These are phyloP conservation scores for Elanoides forficatus DNA, from an alignment of 2,113 vertebrate species.

Conservation along the genomic window DNA sequence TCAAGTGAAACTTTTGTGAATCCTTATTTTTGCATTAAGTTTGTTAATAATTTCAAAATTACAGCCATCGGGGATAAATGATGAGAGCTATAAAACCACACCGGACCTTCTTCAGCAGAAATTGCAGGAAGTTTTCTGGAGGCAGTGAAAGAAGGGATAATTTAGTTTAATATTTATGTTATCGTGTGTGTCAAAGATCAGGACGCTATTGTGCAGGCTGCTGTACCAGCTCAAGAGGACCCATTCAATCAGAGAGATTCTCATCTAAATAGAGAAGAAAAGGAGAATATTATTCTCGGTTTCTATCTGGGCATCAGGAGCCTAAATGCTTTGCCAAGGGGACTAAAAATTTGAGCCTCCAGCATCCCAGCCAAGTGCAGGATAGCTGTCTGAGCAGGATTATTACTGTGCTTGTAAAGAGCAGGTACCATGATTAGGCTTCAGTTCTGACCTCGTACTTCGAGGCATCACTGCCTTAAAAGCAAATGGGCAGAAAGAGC, in stretches of 20 bases:
- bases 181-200: neutral
- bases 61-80: neutral
- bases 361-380: neutral
- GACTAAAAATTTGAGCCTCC: neutral
- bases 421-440: fast-evolving
- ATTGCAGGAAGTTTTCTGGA: neutral
- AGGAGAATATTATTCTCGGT: neutral
- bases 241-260: neutral
- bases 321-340: neutral
- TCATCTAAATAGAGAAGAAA: neutral
- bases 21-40: neutral
- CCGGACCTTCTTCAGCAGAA: neutral
- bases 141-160: neutral
- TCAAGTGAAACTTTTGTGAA: neutral
- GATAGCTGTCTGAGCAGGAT: neutral
- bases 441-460: neutral
- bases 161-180: neutral
- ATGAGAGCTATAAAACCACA: neutral
- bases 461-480: neutral
- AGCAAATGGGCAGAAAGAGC: neutral
- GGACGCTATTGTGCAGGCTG: neutral
- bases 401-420: neutral
- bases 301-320: neutral
- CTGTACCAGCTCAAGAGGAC: neutral
- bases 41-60: neutral